Evolutionary conservation across 2,888 invertebrate genomes (phyloP).

Genomic region (Pyrgus malvae): DNA sequence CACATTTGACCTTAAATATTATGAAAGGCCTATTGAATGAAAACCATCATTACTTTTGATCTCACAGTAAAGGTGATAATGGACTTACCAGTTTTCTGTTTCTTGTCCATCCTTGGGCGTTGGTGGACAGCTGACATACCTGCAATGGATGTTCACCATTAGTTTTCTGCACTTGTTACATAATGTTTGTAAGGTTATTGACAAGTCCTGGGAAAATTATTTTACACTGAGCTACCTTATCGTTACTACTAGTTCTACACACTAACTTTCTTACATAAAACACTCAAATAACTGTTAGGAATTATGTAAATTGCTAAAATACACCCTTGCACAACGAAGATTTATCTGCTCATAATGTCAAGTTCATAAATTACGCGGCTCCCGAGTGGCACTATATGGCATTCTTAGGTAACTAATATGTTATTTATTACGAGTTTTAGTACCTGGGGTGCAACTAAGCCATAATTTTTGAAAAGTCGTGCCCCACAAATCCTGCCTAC

Average conservation of each 20-base stretch:
- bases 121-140: constrained; percentile 89
- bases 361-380: constrained; percentile 47
- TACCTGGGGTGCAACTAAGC: constrained; percentile 88
- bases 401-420: background rate
- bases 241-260: constrained; percentile 33
- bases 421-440: constrained; percentile 42
- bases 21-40: background rate
- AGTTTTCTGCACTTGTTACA: constrained; percentile 74
- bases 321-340: constrained; percentile 50
- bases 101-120: constrained; percentile 87
- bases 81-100: constrained; percentile 89
- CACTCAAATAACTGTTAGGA: constrained; percentile 37
- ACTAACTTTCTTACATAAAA: constrained; percentile 41
- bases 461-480: constrained; percentile 89
- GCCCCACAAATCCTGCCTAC: constrained; percentile 93
- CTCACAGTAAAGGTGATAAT: background rate
- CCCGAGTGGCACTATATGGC: constrained; percentile 30
- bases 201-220: constrained; percentile 51
- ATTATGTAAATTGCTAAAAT: constrained; percentile 52
- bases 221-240: constrained; percentile 38
- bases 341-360: constrained; percentile 41
- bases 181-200: constrained; percentile 78
- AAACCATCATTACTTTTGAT: background rate
- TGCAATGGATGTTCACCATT: constrained; percentile 76
- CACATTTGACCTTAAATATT: constrained; percentile 9